Percentiles rank a stretch among this genome's conserved stretches.
Evolutionary conservation across 2,888 invertebrate species (phyloP).

Genomic region (Macropis europaea): DNA sequence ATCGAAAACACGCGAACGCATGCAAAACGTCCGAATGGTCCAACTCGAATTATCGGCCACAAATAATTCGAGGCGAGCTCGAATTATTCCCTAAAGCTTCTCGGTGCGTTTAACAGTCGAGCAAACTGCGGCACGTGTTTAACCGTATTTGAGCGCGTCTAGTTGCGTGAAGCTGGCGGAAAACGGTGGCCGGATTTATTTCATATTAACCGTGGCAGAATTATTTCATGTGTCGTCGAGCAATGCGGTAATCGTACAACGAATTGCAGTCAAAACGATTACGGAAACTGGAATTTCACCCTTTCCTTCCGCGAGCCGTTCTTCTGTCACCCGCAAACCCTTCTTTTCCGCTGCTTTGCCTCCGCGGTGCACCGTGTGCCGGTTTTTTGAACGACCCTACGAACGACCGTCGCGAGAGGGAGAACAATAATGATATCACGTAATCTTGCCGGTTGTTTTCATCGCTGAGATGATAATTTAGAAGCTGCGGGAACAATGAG

Average conservation of each 20-base stretch:
- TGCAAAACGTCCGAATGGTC: background rate
- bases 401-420: no score
- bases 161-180: conserved; percentile 22
- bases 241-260: conserved; percentile 51
- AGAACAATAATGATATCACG: no score
- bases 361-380: no score
- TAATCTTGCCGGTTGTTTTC: no score
- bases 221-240: conserved; percentile 57
- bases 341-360: conserved; percentile 16
- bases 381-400: no score
- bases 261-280: conserved; percentile 48
- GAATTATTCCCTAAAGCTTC: conserved; percentile 34
- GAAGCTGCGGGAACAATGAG: no score
- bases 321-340: conserved; percentile 38
- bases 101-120: conserved; percentile 24
- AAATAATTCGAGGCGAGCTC: background rate
- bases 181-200: conserved; percentile 49
- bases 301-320: conserved; percentile 35
- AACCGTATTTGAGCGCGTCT: conserved; percentile 22
- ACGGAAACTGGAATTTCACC: conserved; percentile 38
- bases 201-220: conserved; percentile 55
- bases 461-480: no score
- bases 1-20: no score
- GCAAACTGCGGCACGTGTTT: conserved; percentile 9
- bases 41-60: conserved; percentile 4